Evolutionary conservation across 2,888 invertebrate genomes (phyloP), one percentile per base, ranked within the genome.

Genomic region (Cheilosia vulpina): DNA sequence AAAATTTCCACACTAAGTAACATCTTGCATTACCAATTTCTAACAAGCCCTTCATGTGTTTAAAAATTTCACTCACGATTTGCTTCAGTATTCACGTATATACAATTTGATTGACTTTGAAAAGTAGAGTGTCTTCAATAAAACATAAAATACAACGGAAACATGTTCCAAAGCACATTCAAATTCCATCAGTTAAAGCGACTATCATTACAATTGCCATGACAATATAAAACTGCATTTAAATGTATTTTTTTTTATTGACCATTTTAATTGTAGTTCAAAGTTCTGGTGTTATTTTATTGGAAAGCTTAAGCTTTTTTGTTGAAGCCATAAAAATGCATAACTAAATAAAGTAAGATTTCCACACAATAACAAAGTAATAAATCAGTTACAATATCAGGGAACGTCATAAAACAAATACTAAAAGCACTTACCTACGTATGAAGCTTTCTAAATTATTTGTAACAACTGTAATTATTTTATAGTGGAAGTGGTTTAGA

Each of bases 1-100:
- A 19, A 47, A 11, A 19, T 57, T 57, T 27, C 57, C 47, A 57
- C 57, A 69, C 19, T 19, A 57, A 69, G 47, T 34, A 47, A 45
- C 57, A 58, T n/a, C 57, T 47, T 69, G 69, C 57, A 58, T 69
- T 45, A 73, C 55, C 34, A 63, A 65, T 73, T 17, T 47, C 31
- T 45, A 53, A 50, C 47, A 41, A 73, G 34, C 31, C 43, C 53
- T 53, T 63, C 62, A 53, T 15, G 11, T 41, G 17, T 17, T 34
- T 13, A 38, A 21, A 60, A 47, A 58, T 11, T 27, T 21, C 34
- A 1, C 45, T 34, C 55, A 69, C 19, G 31, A 19, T 68, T 21
- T 31, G 6, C 24, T 21, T 24, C 11, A 34, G 4, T 13, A 9
- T 50, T 71, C 71, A 50, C 58, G 71, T 53, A 21, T 53, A 21